phyloP scores from a whole-genome alignment of 1,140 invertebrate genomes.

The Solen grandis region DNA sequence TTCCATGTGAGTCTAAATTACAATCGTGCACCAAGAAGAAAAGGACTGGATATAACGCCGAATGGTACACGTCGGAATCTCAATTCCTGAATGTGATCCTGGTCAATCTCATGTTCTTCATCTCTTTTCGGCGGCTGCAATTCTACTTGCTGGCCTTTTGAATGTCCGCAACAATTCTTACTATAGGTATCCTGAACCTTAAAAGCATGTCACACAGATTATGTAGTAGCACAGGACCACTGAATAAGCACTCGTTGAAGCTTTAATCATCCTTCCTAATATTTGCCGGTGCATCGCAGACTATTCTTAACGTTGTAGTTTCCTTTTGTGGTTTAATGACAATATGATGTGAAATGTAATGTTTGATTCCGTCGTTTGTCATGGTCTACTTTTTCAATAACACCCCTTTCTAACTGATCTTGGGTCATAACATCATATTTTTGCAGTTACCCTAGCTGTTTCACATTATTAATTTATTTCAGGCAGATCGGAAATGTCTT shows the following conservation, averaged over 20 bases:
- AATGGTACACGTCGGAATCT: slow-evolving; percentile 36
- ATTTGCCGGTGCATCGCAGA: slow-evolving; percentile 32
- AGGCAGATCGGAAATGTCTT: slow-evolving; percentile 23
- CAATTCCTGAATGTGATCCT: slow-evolving; percentile 24
- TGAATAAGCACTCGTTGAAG: slow-evolving; percentile 37
- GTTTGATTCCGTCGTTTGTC: not conserved
- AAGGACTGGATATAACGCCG: slow-evolving; percentile 29
- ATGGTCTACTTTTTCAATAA: slow-evolving; percentile 21
- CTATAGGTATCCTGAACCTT: not conserved
- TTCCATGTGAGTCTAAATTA: slow-evolving; percentile 1
- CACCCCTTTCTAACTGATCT: slow-evolving; percentile 43
- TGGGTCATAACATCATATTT: slow-evolving; percentile 42
- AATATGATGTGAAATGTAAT: slow-evolving; percentile 32
- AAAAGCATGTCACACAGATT: slow-evolving; percentile 31
- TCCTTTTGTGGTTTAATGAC: not conserved
- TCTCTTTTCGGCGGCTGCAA: slow-evolving; percentile 13
- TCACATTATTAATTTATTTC: slow-evolving; percentile 20
- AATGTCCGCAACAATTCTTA: slow-evolving; percentile 23
- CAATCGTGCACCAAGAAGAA: slow-evolving; percentile 25
- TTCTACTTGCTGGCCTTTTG: slow-evolving; percentile 27
- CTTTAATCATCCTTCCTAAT: not conserved
- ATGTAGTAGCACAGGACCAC: slow-evolving; percentile 12
- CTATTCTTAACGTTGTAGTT: slow-evolving; percentile 21
- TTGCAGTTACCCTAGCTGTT: slow-evolving; percentile 37
- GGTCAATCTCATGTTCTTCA: not conserved